These are phyloP conservation scores for Penaeus chinensis DNA, from an alignment of 1,140 invertebrate species.

Conservation along the genomic window DNA sequence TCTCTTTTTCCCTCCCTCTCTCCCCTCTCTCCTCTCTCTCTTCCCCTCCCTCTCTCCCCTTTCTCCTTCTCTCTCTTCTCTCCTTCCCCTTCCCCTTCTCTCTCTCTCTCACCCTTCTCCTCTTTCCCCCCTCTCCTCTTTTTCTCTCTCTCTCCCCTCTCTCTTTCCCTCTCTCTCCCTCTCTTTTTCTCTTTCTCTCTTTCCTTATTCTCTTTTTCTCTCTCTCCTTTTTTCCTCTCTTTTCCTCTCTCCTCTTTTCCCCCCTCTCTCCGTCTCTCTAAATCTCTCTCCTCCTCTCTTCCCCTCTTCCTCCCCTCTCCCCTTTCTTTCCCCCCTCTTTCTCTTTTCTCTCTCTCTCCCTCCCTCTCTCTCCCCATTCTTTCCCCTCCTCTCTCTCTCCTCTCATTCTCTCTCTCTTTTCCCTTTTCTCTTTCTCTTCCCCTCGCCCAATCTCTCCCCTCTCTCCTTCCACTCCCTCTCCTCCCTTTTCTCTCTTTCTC, in stretches of 20 bases:
- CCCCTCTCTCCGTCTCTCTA: background rate
- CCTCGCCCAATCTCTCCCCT: too few relatives aligned
- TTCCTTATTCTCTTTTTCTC: too few relatives aligned
- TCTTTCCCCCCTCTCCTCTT: background rate
- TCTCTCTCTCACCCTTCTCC: background rate
- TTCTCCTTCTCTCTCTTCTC: conserved; percentile 4
- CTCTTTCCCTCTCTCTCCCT: background rate
- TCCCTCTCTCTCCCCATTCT: background rate
- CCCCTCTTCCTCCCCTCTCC: background rate
- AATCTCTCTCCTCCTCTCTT: background rate
- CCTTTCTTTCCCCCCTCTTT: background rate
- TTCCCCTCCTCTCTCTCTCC: background rate
- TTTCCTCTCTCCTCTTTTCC: background rate
- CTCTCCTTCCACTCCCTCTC: background rate
- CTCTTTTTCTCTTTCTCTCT: too few relatives aligned
- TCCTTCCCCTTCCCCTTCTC: conserved; percentile 7
- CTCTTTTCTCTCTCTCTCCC: background rate
- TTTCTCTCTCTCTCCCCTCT: background rate
- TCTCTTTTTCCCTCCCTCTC: background rate
- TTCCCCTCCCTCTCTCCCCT: background rate
- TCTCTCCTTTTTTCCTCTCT: background rate
- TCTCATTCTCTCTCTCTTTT: too few relatives aligned
- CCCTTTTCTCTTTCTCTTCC: background rate
- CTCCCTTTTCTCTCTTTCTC: background rate
- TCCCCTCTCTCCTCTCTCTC: too few relatives aligned